phyloP scores from a whole-genome alignment of 1,140 invertebrate genomes.

The Ganaspis sp. region DNA sequence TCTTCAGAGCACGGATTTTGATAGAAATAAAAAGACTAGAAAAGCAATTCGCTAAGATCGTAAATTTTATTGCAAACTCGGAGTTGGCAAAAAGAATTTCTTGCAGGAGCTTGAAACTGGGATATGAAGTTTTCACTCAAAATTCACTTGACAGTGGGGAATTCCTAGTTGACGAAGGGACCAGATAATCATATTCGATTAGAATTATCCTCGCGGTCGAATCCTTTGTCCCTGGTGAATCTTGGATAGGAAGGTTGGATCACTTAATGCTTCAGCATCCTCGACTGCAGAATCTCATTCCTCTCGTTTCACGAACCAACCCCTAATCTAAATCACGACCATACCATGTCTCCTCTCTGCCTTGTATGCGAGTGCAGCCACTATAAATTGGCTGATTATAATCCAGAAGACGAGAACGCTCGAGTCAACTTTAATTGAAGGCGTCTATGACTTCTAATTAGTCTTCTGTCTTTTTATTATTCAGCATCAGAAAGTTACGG shows the following conservation, averaged over 20 bases:
- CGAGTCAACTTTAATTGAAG: constrained; percentile 65
- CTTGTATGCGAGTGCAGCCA: constrained; percentile 56
- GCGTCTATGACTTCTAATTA: constrained; percentile 66
- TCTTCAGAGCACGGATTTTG: background rate
- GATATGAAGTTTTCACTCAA: constrained; percentile 11
- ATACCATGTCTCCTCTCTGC: constrained; percentile 51
- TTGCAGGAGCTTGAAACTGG: background rate
- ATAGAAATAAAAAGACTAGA: no score
- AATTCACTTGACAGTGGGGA: constrained; percentile 38
- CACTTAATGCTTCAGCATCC: constrained; percentile 57
- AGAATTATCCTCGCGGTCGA: constrained; percentile 64
- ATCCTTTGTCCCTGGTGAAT: constrained; percentile 64
- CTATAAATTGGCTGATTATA: constrained; percentile 74
- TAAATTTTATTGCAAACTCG: no score
- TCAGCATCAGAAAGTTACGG: constrained; percentile 23
- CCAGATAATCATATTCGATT: constrained; percentile 71
- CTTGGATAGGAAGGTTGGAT: constrained; percentile 45
- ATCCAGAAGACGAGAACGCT: constrained; percentile 57
- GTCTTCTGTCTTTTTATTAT: constrained; percentile 33
- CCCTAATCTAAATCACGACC: constrained; percentile 69
- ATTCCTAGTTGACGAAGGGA: constrained; percentile 61
- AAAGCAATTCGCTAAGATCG: no score
- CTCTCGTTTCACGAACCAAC: constrained; percentile 50
- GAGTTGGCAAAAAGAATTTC: no score
- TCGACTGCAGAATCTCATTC: constrained; percentile 50